Evolutionary conservation across 1,140 invertebrate genomes (phyloP).

Genomic region (Anoplolepis gracilipes): DNA sequence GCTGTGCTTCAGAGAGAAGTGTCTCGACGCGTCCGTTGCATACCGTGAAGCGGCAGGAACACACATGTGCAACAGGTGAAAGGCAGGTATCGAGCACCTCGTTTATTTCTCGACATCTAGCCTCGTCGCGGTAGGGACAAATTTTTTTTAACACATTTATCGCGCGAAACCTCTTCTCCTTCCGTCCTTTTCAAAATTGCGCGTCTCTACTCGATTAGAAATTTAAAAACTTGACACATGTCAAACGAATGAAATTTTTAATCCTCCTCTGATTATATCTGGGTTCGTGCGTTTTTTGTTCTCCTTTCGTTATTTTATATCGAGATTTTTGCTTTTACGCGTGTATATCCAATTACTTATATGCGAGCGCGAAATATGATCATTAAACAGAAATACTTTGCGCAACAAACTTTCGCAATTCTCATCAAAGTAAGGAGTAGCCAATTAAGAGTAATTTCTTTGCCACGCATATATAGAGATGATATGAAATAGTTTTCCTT

Average conservation of each 20-base stretch:
- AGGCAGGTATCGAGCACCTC: constrained; percentile 68
- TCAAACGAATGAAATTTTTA: constrained; percentile 14
- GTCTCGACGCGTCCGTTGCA: constrained; percentile 58
- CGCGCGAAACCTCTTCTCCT: not conserved
- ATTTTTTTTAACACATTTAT: constrained; percentile 52
- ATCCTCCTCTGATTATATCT: too few species aligned
- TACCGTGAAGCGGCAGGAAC: constrained; percentile 43
- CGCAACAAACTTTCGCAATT: not conserved
- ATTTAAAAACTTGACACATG: constrained; percentile 21
- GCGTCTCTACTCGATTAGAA: constrained; percentile 37
- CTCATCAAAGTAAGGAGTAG: not conserved
- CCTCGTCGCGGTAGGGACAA: constrained; percentile 35
- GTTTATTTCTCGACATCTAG: constrained; percentile 64
- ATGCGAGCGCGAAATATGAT: not conserved
- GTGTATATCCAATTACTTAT: not conserved
- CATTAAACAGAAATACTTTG: not conserved
- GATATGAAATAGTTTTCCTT: not conserved
- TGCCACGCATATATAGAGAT: not conserved
- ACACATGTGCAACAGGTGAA: constrained; percentile 81
- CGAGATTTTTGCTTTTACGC: not conserved
- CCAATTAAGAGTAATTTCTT: constrained; percentile 22
- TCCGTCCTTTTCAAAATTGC: constrained; percentile 3
- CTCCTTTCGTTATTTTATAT: not conserved
- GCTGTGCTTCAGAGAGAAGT: constrained; percentile 31
- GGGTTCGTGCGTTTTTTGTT: not conserved